Evolutionary conservation across 1,140 invertebrate genomes (phyloP), one percentile per base, ranked within the genome.

Genomic region (Chlorops oryzae): DNA sequence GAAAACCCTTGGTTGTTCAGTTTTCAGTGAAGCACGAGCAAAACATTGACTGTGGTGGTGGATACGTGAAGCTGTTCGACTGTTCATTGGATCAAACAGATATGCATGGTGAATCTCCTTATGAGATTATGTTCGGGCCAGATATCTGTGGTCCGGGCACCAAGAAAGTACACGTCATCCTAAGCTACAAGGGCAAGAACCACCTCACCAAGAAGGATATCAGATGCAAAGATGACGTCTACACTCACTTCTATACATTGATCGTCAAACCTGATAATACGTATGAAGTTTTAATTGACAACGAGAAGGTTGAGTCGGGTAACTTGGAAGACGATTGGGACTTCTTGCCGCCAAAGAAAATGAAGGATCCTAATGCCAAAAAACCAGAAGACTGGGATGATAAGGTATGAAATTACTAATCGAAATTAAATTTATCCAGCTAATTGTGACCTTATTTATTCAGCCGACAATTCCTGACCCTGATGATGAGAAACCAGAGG

Each of bases 21-120:
- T 99, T 98, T 76, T 84, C 89, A 7, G 94, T 99, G 0, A 99
- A 99, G 73, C 97, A 99, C 71, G 96, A 99, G 74, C 97, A 99
- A 71, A 96, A 94, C 70, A 99, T 99, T 69, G 97, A 99, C 74
- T 99, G 97, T 66, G 97, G 97, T 47, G 97, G 97, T 70, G 97
- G 96, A 47, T 99, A 99, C 66, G 75, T 95, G 13, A 99, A 99
- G 77, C 74, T 99, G 2, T 98, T 97, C 65, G 84, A 95, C 72
- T 94, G 90, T 71, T 85, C 83, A 27, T 74, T 98, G 21, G 85
- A 96, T 27, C 90, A 90, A 62, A 88, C 86, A 56, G 86, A 94
- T 61, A 88, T 98, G 85, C 92, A 98, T 66, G 96, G 95, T 51
- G 97, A 99, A 61, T 85, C 85, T 13, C 92, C 95, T 3, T 99